These are phyloP conservation scores for Lichenostomus cassidix DNA, from an alignment of 2,113 vertebrate species.

Conservation along the genomic window DNA sequence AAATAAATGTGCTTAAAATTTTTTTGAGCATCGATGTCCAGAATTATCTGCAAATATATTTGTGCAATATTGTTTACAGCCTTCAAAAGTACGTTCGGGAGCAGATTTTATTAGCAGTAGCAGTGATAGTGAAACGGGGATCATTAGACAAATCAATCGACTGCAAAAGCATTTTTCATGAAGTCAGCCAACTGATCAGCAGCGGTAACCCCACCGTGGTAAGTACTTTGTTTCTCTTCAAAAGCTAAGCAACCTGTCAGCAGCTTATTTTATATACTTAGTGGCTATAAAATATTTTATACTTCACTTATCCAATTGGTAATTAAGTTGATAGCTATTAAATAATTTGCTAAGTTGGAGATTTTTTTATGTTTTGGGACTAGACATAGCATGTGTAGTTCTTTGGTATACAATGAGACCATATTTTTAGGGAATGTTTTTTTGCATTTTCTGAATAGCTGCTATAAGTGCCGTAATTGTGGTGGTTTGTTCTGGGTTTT, in stretches of 20 bases:
- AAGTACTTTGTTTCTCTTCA: constrained; percentile 64
- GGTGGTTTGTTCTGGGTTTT: not conserved
- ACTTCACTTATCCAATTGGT: not conserved
- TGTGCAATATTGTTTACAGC: constrained; percentile 75
- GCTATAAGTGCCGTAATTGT: not conserved
- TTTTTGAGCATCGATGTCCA: not conserved
- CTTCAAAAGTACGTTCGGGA: constrained; percentile 98
- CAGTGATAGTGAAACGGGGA: constrained; percentile 96
- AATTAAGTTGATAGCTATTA: not conserved
- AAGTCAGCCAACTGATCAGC: constrained; percentile 97
- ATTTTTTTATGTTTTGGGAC: not conserved
- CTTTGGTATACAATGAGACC: not conserved
- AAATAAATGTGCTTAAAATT: not conserved
- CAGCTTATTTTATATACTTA: not conserved
- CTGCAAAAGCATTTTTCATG: constrained; percentile 97
- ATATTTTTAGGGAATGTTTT: not conserved
- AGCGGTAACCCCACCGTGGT: constrained; percentile 96
- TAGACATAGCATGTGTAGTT: not conserved
- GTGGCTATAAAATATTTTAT: not conserved
- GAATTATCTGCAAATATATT: not conserved
- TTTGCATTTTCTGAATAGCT: not conserved
- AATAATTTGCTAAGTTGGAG: not conserved
- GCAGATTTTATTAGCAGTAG: constrained; percentile 96
- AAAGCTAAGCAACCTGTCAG: not conserved
- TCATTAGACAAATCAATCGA: constrained; percentile 95